A percentile compares a stretch with the other conserved stretches of the same genome.
Conservation (phyloP, 2,113 vertebrate genomes). For the Nansenia antarctica region DNA sequence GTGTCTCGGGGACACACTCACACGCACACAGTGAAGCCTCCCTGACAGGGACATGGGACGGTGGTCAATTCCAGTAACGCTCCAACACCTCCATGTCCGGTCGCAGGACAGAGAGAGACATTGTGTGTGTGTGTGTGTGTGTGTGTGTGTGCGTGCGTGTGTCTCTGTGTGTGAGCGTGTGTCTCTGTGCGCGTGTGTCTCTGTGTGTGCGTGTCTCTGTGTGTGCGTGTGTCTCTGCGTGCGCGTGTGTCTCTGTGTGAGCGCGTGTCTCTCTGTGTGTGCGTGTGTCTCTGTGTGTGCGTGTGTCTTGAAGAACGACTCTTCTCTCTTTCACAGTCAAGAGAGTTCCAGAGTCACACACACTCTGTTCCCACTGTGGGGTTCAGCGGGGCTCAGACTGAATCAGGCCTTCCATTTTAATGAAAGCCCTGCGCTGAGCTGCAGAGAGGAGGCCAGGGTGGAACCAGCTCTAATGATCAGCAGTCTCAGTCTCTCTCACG, state of each 20-base stretch:
- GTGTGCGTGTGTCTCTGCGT: background rate
- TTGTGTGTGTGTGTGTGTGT: background rate
- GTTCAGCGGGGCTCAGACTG: background rate
- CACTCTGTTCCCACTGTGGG: background rate
- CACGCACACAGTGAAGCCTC: background rate
- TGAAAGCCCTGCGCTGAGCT: constrained; percentile 8
- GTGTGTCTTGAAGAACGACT: background rate
- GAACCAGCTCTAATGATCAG: too few relatives aligned
- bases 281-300: background rate
- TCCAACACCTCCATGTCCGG: constrained; percentile 1
- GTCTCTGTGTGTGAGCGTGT: background rate
- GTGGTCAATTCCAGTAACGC: background rate
- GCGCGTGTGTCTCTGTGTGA: background rate
- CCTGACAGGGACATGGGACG: constrained; percentile 2
- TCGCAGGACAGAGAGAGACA: background rate
- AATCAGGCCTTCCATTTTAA: background rate
- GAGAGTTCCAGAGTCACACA: background rate
- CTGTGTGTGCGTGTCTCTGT: too few relatives aligned
- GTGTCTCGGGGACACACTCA: background rate
- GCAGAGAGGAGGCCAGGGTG: background rate
- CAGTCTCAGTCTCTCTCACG: too few relatives aligned
- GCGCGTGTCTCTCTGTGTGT: background rate
- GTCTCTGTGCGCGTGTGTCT: too few relatives aligned
- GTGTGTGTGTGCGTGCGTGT: background rate
- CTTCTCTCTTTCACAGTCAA: background rate